Base-by-base conservation (phyloP, 2,797 vertebrate species). In the Oreochromis grahami region DNA sequence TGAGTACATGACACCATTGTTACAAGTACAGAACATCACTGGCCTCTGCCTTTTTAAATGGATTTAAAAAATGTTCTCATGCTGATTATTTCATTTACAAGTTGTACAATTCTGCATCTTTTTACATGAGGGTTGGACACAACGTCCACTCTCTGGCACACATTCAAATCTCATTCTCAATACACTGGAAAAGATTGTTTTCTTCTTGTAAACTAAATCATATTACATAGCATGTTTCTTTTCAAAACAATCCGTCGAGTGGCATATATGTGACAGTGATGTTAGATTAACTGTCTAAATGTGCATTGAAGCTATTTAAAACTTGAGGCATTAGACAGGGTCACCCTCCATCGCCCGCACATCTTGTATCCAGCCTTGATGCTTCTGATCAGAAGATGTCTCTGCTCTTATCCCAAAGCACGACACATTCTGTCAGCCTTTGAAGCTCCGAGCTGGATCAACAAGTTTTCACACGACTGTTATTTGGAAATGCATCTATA, bases 41-140 rank as follows among this genome's bases (percentile, higher is more conserved):
- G 92, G 92, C 93, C 85, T 93, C 89, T 92, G 89, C 87, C 89
- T 94, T 91, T 93, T 92, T 55, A 85, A 89, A 92, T 89, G 83
- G 60, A 84, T 80, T 55, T 48, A 85, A 85, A 83, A 78, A 83
- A 85, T 52, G 87, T 81, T 93, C 88, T 94, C 95, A 95, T 96
- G 94, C 94, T 91, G 79, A 87, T 92, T 92, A 88, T 91, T 91
- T 93, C 53, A 94, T 95, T 95, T 95, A 95, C 92, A 95, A 90
- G 86, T 93, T 94, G 81, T 91, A 94, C 94, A 95, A 79, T 82
- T 93, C 58, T 89, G 84, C 81, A 78, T 52, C 79, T 90, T 93
- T 92, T 81, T 93, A 92, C 91, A 94, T 86, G 82, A 88, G 86
- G 89, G 86, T 84, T 78, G 86, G 86, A 89, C 83, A 79, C 76